phyloP scores from a whole-genome alignment of 2,888 invertebrate genomes.

The Drosophila austrosaltans region DNA sequence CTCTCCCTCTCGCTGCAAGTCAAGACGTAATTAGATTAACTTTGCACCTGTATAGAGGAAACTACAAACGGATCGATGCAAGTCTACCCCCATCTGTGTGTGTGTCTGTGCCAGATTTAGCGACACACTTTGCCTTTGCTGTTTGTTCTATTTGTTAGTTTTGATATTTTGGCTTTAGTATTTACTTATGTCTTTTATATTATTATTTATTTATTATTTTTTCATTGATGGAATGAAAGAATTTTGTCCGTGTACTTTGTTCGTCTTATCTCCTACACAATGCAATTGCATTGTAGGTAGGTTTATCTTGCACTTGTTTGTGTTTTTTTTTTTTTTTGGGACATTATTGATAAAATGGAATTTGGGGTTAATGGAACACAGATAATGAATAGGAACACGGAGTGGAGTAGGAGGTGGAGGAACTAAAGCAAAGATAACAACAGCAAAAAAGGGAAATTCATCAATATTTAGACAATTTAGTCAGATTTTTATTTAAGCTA shows the following conservation, averaged over 20 bases:
- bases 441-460: background rate
- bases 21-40: slow-evolving; percentile 70
- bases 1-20: slow-evolving; percentile 5
- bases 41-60: slow-evolving; percentile 56
- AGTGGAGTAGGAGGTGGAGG: background rate
- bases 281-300: slow-evolving; percentile 60
- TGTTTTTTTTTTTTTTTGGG: slow-evolving; percentile 32
- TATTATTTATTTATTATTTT: slow-evolving; percentile 44
- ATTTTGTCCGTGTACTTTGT: background rate
- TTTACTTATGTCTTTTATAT: slow-evolving; percentile 39
- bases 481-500: too few species aligned
- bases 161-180: slow-evolving; percentile 37
- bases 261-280: slow-evolving; percentile 26
- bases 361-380: slow-evolving; percentile 22
- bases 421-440: background rate
- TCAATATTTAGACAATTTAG: background rate
- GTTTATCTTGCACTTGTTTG: slow-evolving; percentile 49
- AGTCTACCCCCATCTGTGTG: background rate
- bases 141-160: slow-evolving; percentile 39
- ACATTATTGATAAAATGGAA: slow-evolving; percentile 49
- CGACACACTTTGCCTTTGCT: slow-evolving; percentile 37
- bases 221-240: slow-evolving; percentile 18
- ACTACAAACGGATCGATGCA: slow-evolving; percentile 23
- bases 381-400: slow-evolving; percentile 1
- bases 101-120: slow-evolving; percentile 49